These are phyloP conservation scores for Ariopsis seemanni DNA, from an alignment of 2,113 vertebrate species.

Conservation along the genomic window DNA sequence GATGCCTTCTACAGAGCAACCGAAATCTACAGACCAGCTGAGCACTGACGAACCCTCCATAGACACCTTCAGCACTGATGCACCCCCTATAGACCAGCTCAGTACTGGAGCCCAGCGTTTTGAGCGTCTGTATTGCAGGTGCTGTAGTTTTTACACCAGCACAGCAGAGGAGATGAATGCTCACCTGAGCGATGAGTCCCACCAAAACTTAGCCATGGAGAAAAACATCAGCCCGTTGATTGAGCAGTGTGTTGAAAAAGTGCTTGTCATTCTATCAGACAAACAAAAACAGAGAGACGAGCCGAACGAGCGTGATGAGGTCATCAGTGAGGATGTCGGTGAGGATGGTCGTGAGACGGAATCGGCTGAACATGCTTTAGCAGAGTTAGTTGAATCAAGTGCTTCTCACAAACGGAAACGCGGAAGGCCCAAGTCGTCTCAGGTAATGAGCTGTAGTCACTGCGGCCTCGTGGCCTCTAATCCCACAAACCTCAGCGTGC, in stretches of 20 bases:
- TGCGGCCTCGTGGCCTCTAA: slow-evolving; percentile 94
- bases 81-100: slow-evolving; percentile 66
- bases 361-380: slow-evolving; percentile 35
- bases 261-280: slow-evolving; percentile 75
- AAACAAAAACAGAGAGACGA: slow-evolving; percentile 49
- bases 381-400: slow-evolving; percentile 35
- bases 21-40: not conserved
- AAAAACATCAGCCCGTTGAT: slow-evolving; percentile 75
- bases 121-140: slow-evolving; percentile 85
- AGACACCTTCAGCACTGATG: not conserved
- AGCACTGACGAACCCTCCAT: not conserved
- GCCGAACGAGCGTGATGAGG: slow-evolving; percentile 41
- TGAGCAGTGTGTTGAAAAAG: slow-evolving; percentile 84
- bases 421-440: slow-evolving; percentile 79
- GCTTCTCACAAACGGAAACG: slow-evolving; percentile 72
- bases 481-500: slow-evolving; percentile 90
- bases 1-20: not conserved
- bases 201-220: slow-evolving; percentile 81
- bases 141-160: slow-evolving; percentile 85
- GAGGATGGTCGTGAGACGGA: slow-evolving; percentile 27
- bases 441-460: slow-evolving; percentile 83
- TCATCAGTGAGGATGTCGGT: not conserved
- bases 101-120: slow-evolving; percentile 78
- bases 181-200: slow-evolving; percentile 85
- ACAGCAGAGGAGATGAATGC: slow-evolving; percentile 87